Conservation (phyloP, 2,888 invertebrate genomes). For the Tyria jacobaeae region DNA sequence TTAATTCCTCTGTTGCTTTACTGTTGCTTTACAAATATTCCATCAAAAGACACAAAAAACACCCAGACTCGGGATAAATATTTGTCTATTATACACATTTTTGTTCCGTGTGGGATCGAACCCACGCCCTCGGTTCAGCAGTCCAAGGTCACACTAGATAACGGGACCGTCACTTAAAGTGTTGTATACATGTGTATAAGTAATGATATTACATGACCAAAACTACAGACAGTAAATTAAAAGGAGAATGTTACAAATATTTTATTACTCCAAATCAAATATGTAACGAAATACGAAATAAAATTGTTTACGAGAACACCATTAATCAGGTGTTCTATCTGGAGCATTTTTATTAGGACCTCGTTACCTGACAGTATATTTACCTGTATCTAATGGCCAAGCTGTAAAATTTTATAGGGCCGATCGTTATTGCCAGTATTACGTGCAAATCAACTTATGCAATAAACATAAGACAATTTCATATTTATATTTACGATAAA, state of each 20-base stretch:
- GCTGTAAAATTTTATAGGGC: constrained; percentile 40
- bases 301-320: constrained; percentile 46
- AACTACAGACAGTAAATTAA: background rate
- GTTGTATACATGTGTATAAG: background rate
- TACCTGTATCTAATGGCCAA: constrained; percentile 52
- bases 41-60: no score
- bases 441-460: constrained; percentile 25
- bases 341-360: constrained; percentile 63
- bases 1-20: no score
- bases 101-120: no score
- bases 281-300: constrained; percentile 30
- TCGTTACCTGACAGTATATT: constrained; percentile 57
- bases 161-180: no score
- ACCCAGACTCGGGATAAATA: no score
- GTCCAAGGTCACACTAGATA: no score
- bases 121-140: no score
- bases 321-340: constrained; percentile 65
- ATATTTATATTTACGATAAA: constrained; percentile 23
- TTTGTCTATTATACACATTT: no score
- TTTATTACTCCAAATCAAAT: background rate
- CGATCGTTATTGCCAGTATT: constrained; percentile 14
- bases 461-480: constrained; percentile 32
- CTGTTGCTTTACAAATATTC: no score
- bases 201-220: background rate
- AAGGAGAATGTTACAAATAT: background rate